Evolutionary conservation across 2,888 invertebrate genomes (phyloP), one percentile per base, ranked within the genome.

Genomic region (Leucophora obtusa): DNA sequence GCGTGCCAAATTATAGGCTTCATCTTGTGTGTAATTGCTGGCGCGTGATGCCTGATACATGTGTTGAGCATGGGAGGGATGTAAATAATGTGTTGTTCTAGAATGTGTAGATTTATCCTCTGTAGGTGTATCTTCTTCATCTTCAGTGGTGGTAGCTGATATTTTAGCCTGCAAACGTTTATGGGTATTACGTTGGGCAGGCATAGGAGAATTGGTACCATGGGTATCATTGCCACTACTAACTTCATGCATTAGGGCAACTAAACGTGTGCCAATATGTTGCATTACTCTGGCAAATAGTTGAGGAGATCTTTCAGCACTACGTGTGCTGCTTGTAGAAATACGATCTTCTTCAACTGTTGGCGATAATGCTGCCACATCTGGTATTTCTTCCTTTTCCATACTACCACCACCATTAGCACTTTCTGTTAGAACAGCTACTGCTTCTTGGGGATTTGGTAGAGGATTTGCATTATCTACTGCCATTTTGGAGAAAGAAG

Each of bases 181-280:
- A 62, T 93, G 91, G 83, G 93, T 93, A 84, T 93, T 92, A 73
- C 93, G 92, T 6, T 87, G 86, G 0, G 87, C 83, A 8, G 92
- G 91, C 84, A 92, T 91, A 0, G 95, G 93, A 83, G 95, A 94
- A 8, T 92, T 92, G 54, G 92, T 92, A 7, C 92, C 91, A 82
- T 92, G 92, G 53, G 92, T 92, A 68, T 89, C 88, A 35, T 87
- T 87, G 38, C 95, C 95, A 62, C 94, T 95, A 15, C 96, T 96
- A 1, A 97, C 97, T 88, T 97, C 97, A 87, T 97, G 96, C 97
- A 97, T 97, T 78, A 97, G 91, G 0, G 96, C 96, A 28, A 96
- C 96, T 79, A 97, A 90, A 24, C 96, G 92, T 56, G 95, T 95
- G 10, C 97, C 96, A 75, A 97, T 97, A 87, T 97, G 97, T 84